phyloP scores from a whole-genome alignment of 2,113 vertebrate genomes.

The Corythornis cristatus region DNA sequence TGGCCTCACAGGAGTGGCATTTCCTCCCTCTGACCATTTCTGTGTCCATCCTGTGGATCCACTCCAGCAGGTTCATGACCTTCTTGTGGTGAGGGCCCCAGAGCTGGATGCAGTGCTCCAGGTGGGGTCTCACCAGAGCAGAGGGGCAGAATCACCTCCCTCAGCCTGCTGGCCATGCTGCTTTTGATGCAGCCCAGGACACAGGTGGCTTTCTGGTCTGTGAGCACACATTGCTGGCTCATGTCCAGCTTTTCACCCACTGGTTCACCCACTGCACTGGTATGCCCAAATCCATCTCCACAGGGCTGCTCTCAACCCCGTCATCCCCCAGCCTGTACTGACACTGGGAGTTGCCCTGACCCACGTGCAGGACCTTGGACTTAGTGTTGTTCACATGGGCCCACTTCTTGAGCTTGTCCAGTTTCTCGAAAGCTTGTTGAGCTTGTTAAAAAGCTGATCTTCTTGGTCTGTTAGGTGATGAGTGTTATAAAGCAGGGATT shows the following conservation, averaged over 20 bases:
- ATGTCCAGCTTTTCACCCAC: not conserved
- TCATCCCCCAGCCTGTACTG: not conserved
- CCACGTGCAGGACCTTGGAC: not conserved
- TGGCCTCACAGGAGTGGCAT: too few species aligned
- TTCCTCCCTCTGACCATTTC: not conserved
- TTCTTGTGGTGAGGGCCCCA: not conserved
- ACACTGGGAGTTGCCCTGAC: not conserved
- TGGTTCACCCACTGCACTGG: not conserved
- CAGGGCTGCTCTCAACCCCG: not conserved
- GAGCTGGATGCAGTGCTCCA: not conserved
- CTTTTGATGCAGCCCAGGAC: not conserved
- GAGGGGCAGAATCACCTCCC: not conserved
- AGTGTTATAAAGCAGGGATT: not conserved
- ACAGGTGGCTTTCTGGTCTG: not conserved
- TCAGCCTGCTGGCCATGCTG: not conserved
- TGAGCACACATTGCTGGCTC: not conserved
- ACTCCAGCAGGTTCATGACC: not conserved
- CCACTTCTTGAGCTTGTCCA: not conserved
- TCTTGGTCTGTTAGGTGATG: not conserved
- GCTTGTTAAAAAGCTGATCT: rapidly evolving
- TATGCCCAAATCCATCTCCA: not conserved
- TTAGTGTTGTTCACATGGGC: not conserved
- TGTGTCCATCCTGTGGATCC: not conserved
- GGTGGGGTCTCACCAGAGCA: not conserved
- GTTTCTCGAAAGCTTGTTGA: not conserved